phyloP scores from a whole-genome alignment of 2,888 invertebrate genomes.

The Agrochola lota region DNA sequence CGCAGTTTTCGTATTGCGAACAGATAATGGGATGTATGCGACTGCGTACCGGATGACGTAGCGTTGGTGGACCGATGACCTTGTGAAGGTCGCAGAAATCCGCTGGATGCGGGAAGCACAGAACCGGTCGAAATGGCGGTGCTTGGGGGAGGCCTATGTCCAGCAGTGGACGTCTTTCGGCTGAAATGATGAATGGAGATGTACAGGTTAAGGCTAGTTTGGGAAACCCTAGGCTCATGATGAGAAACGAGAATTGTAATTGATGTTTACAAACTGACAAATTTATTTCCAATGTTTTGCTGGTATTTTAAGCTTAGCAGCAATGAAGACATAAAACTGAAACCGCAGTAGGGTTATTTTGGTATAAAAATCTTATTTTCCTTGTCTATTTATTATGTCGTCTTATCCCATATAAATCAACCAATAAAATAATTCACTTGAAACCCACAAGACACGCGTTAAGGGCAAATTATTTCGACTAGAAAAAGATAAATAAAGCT shows the following conservation, averaged over 20 bases:
- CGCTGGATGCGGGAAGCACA: too few species aligned
- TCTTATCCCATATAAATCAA: conserved; percentile 54
- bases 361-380: not conserved
- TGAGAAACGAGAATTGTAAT: not conserved
- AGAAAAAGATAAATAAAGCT: conserved; percentile 86
- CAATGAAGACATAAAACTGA: not conserved
- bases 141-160: too few species aligned
- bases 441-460: conserved; percentile 75
- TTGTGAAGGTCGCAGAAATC: too few species aligned
- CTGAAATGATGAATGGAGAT: not conserved
- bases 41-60: too few species aligned
- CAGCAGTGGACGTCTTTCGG: too few species aligned
- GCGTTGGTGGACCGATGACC: too few species aligned
- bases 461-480: conserved; percentile 81
- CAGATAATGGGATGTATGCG: too few species aligned
- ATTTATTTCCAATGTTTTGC: not conserved
- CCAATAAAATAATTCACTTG: conserved; percentile 68
- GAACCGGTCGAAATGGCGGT: too few species aligned
- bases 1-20: too few species aligned
- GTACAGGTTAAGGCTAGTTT: too few species aligned
- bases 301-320: not conserved
- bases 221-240: not conserved
- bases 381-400: not conserved
- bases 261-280: not conserved
- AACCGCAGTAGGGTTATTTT: not conserved